These are phyloP conservation scores for Catostylus mosaicus DNA, from an alignment of 30 jellyfish, hydroid and myxozoan species.

Conservation along the genomic window DNA sequence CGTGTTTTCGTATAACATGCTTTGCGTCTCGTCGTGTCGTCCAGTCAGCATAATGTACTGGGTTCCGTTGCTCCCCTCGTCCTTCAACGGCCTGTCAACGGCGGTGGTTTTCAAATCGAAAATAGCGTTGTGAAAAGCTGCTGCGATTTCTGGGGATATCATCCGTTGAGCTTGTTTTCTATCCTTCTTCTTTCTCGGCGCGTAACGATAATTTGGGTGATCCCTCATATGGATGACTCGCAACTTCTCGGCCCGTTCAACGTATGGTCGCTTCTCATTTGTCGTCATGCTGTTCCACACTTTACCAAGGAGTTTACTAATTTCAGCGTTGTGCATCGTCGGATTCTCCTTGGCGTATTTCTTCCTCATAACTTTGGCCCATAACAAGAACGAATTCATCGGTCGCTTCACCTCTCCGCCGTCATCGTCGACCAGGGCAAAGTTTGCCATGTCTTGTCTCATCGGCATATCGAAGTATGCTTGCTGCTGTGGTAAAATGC, in stretches of 20 bases:
- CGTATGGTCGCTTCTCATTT: constrained; percentile 94
- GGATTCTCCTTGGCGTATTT: constrained; percentile 94
- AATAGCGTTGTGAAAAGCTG: constrained; percentile 84
- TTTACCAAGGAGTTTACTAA: constrained; percentile 92
- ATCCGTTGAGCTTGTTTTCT: constrained; percentile 74
- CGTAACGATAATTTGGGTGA: constrained; percentile 95
- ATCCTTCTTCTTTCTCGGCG: constrained; percentile 93
- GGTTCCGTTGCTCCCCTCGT: constrained; percentile 31
- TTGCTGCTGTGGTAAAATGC: constrained; percentile 58
- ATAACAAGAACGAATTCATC: constrained; percentile 90
- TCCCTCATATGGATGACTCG: constrained; percentile 93
- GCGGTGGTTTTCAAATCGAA: constrained; percentile 80
- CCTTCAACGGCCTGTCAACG: constrained; percentile 18
- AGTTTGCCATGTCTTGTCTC: constrained; percentile 56
- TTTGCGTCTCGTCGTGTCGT: constrained; percentile 53
- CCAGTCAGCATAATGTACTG: constrained; percentile 66
- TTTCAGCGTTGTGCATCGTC: constrained; percentile 94
- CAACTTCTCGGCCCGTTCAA: constrained; percentile 86
- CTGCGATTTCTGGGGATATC: constrained; percentile 96
- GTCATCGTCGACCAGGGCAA: constrained; percentile 74
- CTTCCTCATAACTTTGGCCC: constrained; percentile 98
- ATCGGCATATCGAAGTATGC: constrained; percentile 50
- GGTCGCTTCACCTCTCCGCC: constrained; percentile 95
- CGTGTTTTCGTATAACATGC: constrained; percentile 43
- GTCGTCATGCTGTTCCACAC: constrained; percentile 94